Evolutionary conservation across 2,797 vertebrate species (phyloP), one percentile per base, ranked within the genome.

Genomic region (Cossypha caffra): DNA sequence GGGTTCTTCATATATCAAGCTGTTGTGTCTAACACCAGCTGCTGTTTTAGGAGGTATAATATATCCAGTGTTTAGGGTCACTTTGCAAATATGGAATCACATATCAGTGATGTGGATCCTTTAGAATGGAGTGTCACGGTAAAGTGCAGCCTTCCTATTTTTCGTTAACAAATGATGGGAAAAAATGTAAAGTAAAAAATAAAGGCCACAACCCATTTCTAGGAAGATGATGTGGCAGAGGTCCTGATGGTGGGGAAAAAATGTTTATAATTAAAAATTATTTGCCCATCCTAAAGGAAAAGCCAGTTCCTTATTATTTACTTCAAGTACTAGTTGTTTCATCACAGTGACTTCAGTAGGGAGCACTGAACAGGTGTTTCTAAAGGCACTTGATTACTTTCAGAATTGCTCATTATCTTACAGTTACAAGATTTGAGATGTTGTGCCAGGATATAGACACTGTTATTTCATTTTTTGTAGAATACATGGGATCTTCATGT

Each of bases 1-100:
- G 2, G 99, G 99, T 25, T 94, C 96, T 45, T 99, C 99, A 6
- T 99, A 99, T 86, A 96, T 99, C 72, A 99, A 98, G 88, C 97
- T 99, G 16, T 83, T 99, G 96, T 93, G 90, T 68, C 97, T 99
- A 72, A 99, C 98, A 0, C 80, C 97, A 10, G 19, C 78, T 40
- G 68, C 97, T 24, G 98, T 98, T 90, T 97, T 99, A 64, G 98
- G 98, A 98, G 99, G 99, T 99, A 96, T 78, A 80, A 63, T 68
- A 31, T n/a, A 33, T 50, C 48, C 38, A 47, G 5, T 78, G 52
- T 80, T 88, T 54, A 45, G 38, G 9, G 12, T 91, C 77, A 8
- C 16, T 88, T 71, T 75, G 23, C 15, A 59, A n/a, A 45, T 89
- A 38, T 14, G 7, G 58, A 66, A 54, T 76, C 33, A 29, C 20